These are phyloP conservation scores for Phlogophora meticulosa DNA, from an alignment of 2,888 invertebrate species.

Conservation along the genomic window DNA sequence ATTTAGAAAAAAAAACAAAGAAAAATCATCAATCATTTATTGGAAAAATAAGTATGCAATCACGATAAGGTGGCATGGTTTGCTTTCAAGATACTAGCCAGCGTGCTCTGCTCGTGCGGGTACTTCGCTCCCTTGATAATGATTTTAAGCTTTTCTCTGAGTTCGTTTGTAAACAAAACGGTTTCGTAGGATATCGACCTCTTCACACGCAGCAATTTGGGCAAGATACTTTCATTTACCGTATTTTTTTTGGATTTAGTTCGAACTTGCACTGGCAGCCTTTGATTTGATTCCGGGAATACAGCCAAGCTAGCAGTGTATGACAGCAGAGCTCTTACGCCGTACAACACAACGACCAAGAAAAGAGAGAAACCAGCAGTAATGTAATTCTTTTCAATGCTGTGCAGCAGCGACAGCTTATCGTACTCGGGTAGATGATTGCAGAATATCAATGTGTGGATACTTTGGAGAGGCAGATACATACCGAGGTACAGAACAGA, in stretches of 20 bases:
- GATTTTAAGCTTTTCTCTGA: constrained; percentile 77
- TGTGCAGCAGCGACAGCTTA: constrained; percentile 74
- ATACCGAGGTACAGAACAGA: constrained; percentile 81
- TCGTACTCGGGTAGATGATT: constrained; percentile 71
- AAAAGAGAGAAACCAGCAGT: constrained; percentile 85
- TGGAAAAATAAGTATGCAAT: constrained; percentile 54
- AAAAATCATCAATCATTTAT: constrained; percentile 69
- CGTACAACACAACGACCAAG: constrained; percentile 79
- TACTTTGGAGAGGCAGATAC: constrained; percentile 77
- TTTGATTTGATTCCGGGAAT: constrained; percentile 61
- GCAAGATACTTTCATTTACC: constrained; percentile 70
- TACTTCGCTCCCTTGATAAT: constrained; percentile 73
- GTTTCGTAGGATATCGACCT: constrained; percentile 84
- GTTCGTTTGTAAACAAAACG: constrained; percentile 78
- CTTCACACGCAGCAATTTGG: constrained; percentile 78
- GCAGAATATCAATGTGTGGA: constrained; percentile 74
- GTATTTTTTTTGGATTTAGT: constrained; percentile 51
- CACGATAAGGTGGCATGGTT: constrained; percentile 38
- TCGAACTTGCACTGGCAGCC: constrained; percentile 54
- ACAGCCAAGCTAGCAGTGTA: constrained; percentile 77
- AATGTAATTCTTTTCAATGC: constrained; percentile 82
- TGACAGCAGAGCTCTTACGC: constrained; percentile 74
- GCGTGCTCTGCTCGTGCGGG: constrained; percentile 65
- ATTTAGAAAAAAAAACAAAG: constrained; percentile 65
- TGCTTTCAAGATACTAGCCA: constrained; percentile 72